Evolutionary conservation across 2,888 invertebrate genomes (phyloP), one percentile per base, ranked within the genome.

Genomic region (Aphodius granarius): DNA sequence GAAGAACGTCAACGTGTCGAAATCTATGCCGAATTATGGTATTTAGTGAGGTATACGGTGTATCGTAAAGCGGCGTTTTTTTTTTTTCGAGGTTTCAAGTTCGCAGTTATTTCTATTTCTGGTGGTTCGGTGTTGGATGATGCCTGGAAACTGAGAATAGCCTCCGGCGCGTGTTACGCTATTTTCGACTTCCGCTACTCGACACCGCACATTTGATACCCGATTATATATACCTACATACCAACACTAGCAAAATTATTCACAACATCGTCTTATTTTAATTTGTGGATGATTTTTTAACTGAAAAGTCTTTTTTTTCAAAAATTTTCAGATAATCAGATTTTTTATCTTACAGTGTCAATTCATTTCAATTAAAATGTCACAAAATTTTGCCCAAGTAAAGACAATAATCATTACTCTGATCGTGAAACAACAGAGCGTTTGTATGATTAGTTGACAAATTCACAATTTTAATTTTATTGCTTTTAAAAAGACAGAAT

Each of bases 131-230:
- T 81, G 81, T 81, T 80, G 80, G 79, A 78, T 80, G 81, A 80
- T 81, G 81, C 81, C 81, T 81, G 81, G 81, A 81, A 81, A 80
- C 81, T 82, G 82, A 82, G 82, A 82, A 82, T 82, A 82, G 81
- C 81, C 43, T 43, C 79, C 78, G 76, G 78, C 79, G 78, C 79
- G 78, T 79, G 79, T 80, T 79, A 73, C 78, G 81, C 82, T 82
- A 82, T 82, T 82, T 82, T 82, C 79, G 80, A 82, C 81, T 82
- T 82, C 82, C 82, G 82, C 82, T 79, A 82, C 81, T 82, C 81
- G 82, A 82, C 80, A 82, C 80, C 79, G 77, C 77, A 78, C 77
- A 80, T 79, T 79, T 77, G 79, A 80, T 80, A 80, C 78, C 78
- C 66, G 66, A 76, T 74, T 76, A 74, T 76, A n/a, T n/a, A 43